Evolutionary conservation across 2,888 invertebrate species (phyloP).

Genomic region (Melanargia galathea): DNA sequence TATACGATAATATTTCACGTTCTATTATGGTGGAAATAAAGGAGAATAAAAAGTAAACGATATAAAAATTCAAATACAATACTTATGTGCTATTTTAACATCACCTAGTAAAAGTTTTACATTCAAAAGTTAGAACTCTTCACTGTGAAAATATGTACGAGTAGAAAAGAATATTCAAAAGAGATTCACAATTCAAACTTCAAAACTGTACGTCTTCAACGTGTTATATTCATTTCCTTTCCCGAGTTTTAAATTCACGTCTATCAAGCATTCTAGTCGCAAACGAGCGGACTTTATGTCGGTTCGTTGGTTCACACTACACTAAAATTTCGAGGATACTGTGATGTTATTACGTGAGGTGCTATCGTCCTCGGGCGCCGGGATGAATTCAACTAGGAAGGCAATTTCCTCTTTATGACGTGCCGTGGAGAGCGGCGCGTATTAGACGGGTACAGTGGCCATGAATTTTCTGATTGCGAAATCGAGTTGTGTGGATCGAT

Average conservation of each 20-base stretch:
- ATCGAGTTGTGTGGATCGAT: slow-evolving; percentile 25
- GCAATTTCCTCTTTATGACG: slow-evolving; percentile 77
- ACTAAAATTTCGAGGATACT: slow-evolving; percentile 66
- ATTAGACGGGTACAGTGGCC: slow-evolving; percentile 54
- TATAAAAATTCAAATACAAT: neutral
- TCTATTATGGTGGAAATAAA: neutral
- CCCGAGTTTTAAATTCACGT: slow-evolving; percentile 36
- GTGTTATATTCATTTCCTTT: slow-evolving; percentile 33
- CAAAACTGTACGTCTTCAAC: slow-evolving; percentile 22
- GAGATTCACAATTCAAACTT: slow-evolving; percentile 15
- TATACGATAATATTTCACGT: neutral
- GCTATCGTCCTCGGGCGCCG: slow-evolving; percentile 51
- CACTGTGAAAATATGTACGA: neutral
- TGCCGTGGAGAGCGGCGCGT: slow-evolving; percentile 60
- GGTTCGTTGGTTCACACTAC: slow-evolving; percentile 53
- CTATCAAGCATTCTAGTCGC: slow-evolving; percentile 41
- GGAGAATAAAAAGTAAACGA: neutral
- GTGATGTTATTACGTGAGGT: slow-evolving; percentile 64
- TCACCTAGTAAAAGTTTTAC: neutral
- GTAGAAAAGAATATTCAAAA: slow-evolving; percentile 17
- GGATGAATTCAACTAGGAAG: slow-evolving; percentile 76
- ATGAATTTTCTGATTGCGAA: slow-evolving; percentile 38
- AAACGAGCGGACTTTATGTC: slow-evolving; percentile 38
- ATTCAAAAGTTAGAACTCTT: slow-evolving; percentile 13
- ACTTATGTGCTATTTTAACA: no score